These are phyloP conservation scores for Tapirus terrestris DNA, from an alignment of 2,113 vertebrate genomes.

Conservation along the genomic window DNA sequence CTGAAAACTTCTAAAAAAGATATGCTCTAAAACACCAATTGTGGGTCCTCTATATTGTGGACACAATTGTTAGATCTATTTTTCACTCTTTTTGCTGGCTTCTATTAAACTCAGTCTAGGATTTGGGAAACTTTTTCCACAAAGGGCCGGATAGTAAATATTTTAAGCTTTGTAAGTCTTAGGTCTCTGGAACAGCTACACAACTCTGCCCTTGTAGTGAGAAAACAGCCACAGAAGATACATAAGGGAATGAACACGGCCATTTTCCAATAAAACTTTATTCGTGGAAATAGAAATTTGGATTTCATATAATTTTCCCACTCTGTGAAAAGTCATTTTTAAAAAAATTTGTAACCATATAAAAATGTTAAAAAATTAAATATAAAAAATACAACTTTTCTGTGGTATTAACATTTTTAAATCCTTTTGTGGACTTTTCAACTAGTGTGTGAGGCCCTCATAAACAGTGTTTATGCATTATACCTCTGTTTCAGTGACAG, in stretches of 20 bases:
- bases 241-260: not conserved
- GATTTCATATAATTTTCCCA: constrained; percentile 1
- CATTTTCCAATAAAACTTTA: not conserved
- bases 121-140: not conserved
- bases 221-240: not conserved
- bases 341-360: not conserved
- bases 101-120: not conserved
- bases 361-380: not conserved
- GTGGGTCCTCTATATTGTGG: not conserved
- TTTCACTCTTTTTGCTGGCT: not conserved
- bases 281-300: not conserved
- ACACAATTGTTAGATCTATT: not conserved
- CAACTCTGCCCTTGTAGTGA: rapidly evolving
- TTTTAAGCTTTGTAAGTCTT: not conserved
- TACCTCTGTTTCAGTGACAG: not conserved
- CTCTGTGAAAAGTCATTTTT: not conserved
- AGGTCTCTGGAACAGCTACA: not conserved
- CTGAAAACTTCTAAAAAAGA: not conserved
- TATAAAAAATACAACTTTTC: not conserved
- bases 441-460: not conserved
- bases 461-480: not conserved
- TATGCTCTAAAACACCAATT: not conserved
- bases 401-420: not conserved
- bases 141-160: not conserved
- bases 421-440: not conserved